Conservation (phyloP, 1,140 invertebrate species). For the Nautilus pompilius region DNA sequence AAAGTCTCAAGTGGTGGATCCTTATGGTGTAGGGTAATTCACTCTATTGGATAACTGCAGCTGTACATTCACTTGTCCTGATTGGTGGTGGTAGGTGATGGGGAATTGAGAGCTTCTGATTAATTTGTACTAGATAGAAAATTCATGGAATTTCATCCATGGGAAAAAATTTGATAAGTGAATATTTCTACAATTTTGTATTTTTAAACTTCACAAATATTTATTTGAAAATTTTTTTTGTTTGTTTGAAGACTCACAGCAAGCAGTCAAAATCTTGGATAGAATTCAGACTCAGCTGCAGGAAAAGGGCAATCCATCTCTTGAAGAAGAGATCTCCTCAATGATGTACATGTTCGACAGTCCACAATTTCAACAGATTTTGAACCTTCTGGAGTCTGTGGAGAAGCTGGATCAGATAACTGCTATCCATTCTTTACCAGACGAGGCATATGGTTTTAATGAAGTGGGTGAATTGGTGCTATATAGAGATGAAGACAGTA, state of each 20-base stretch:
- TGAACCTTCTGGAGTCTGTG: constrained; percentile 70
- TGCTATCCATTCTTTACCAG: constrained; percentile 26
- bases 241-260: constrained; percentile 49
- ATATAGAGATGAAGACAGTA: background rate
- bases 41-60: too few relatives aligned
- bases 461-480: constrained; percentile 36
- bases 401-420: constrained; percentile 42
- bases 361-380: constrained; percentile 86
- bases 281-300: constrained; percentile 73
- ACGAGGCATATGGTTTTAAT: constrained; percentile 41
- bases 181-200: too few relatives aligned
- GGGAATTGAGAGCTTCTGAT: too few relatives aligned
- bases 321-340: constrained; percentile 80
- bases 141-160: too few relatives aligned
- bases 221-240: constrained; percentile 7
- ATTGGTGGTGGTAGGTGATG: too few relatives aligned
- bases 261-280: constrained; percentile 74
- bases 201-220: too few relatives aligned
- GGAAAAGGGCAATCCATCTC: constrained; percentile 66
- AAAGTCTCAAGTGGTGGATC: too few relatives aligned
- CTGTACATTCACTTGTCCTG: too few relatives aligned
- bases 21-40: too few relatives aligned
- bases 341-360: constrained; percentile 85
- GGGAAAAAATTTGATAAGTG: too few relatives aligned
- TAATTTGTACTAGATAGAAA: too few relatives aligned